Evolutionary conservation across 2,888 invertebrate species (phyloP), one percentile per base, ranked within the genome.

Genomic region (Coleophora flavipennella): DNA sequence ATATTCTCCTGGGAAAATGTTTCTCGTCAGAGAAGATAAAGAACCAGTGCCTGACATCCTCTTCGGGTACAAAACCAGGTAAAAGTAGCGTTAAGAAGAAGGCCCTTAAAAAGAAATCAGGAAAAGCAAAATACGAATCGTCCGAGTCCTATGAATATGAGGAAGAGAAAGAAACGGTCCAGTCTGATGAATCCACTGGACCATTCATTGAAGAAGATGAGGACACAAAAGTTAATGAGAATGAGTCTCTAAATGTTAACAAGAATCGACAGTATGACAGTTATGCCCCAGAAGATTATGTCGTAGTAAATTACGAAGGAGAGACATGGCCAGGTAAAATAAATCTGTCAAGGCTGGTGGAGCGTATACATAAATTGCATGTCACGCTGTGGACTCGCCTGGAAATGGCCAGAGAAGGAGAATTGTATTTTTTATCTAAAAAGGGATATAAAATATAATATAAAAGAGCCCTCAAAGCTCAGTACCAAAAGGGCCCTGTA

Each of bases 221-320:
- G 27, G 27, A 27, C 27, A 27, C 27, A 27, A 8, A 6, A 27
- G 27, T 27, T 9, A 27, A 27, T 6, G 27, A 27, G 27, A 27
- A 27, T 27, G 27, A 27, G 27, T 27, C 27, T 27, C 27, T 9
- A 27, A 27, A 27, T 27, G 9, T 27, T 27, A 27, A 27, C 7
- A 27, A 27, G 27, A 27, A 27, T 27, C 27, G 7, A 27, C 27
- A 27, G 27, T 27, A 9, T 27, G 27, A 27, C 27, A 27, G 27
- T 27, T 9, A 35, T 26, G 35, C 20, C 7, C 27, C 35, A 10
- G 10, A 35, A n/a, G 27, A 13, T 25, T 27, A 27, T 27, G 27
- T 27, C 9, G 27, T 9, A 27, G 27, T 27, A 27, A 27, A 27
- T 39, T 44, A 33, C 35, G 12, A 38, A 39, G 26, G 34, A 40